Evolutionary conservation across 1,140 invertebrate genomes (phyloP), one percentile per base, ranked within the genome.

Genomic region (Battus philenor): DNA sequence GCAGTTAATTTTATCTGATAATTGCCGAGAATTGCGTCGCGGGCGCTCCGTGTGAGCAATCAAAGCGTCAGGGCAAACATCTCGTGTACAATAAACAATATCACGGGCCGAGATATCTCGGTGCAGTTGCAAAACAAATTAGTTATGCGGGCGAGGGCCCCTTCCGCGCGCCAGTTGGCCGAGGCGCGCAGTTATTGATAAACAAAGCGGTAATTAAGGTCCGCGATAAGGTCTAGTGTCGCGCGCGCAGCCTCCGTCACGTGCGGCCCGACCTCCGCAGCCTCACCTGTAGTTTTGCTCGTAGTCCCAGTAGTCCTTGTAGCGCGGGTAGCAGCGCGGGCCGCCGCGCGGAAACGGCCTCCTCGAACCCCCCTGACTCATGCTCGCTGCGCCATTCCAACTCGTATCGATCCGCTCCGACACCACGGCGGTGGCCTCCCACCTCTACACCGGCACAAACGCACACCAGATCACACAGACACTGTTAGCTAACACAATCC

Each of bases 291-390:
- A 83, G 49, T 76, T 83, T 32, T 83, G 79, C 43, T 83, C 79
- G 66, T 81, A 83, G 47, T 81, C 79, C 79, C 79, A 83, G 50
- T 81, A 83, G 12, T 83, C 79, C 67, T 83, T 83, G 67, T 83
- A 83, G 24, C 79, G 75, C 51, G 77, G 71, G 62, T 83, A 75
- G 73, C 79, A 83, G 22, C 79, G 79, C 38, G 73, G 79, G 62
- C 79, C 79, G 55, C 79, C 79, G 64, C 77, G 79, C 38, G 75
- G 79, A 48, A 78, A 83, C 48, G 79, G 79, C 59, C 79, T 62
- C 52, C 79, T 52, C 4, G 79, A 83, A 49, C 79, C 77, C 44
- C 79, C 79, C 49, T 83, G 79, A 60, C 79, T 83, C 79, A 83
- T 83, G 29, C 46, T 58, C 39, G 57, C 54, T 72, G 68, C 66